phyloP scores from a whole-genome alignment of 2,113 vertebrate species.

The Merops nubicus region DNA sequence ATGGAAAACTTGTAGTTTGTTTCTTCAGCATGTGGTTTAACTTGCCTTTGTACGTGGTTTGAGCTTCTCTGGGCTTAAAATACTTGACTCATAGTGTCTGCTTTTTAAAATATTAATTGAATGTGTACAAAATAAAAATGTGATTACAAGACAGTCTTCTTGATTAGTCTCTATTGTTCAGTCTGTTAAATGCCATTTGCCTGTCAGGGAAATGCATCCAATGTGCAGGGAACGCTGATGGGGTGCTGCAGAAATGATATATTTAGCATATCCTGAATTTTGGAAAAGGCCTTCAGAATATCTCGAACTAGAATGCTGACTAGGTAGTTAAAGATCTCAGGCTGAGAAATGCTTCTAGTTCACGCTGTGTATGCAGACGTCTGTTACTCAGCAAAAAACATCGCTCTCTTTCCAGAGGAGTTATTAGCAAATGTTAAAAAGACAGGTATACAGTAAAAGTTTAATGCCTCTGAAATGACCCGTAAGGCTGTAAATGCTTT shows the following conservation, averaged over 20 bases:
- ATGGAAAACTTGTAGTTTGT: not conserved
- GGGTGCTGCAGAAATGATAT: not conserved
- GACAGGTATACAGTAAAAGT: slow-evolving; percentile 20
- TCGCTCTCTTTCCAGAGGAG: slow-evolving; percentile 8
- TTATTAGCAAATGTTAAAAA: slow-evolving; percentile 44
- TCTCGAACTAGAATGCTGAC: not conserved
- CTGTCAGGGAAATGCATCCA: not conserved
- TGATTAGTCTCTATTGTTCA: not conserved
- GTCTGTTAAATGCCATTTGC: not conserved
- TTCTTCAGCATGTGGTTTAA: not conserved
- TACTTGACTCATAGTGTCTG: not conserved
- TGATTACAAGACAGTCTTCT: not conserved
- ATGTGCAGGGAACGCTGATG: not conserved
- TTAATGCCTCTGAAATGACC: slow-evolving; percentile 45
- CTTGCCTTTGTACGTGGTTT: not conserved
- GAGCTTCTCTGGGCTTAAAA: not conserved
- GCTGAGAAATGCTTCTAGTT: not conserved
- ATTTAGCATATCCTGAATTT: not conserved
- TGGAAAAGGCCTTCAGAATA: not conserved
- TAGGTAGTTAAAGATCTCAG: not conserved
- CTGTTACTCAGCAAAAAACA: slow-evolving; percentile 11
- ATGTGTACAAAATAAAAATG: not conserved
- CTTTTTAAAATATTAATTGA: not conserved
- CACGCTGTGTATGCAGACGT: not conserved
- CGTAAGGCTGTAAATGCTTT: not conserved